Percentiles rank a stretch among this genome's conserved stretches.
These are phyloP conservation scores for Chloroceryle aenea DNA, from an alignment of 2,113 vertebrate species.

Conservation along the genomic window DNA sequence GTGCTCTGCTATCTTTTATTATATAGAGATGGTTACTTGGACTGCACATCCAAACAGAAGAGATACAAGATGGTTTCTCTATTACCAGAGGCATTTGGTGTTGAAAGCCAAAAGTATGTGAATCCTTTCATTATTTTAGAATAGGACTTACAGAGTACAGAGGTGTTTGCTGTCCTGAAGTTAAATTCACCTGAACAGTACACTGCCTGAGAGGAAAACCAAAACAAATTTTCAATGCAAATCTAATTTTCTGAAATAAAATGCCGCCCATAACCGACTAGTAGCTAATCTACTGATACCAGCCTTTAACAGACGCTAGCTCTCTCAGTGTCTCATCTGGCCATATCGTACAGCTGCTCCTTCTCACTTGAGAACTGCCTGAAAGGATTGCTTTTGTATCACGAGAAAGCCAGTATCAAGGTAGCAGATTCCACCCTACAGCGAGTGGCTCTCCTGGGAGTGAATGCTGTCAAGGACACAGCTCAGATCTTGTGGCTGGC, in stretches of 20 bases:
- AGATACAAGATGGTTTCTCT: not conserved
- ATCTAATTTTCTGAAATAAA: not conserved
- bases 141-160: not conserved
- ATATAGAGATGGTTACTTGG: not conserved
- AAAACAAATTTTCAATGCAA: not conserved
- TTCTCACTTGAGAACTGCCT: not conserved
- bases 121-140: not conserved
- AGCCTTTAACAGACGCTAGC: not conserved
- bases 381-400: not conserved
- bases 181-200: not conserved
- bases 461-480: not conserved
- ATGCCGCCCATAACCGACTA: not conserved
- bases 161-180: not conserved
- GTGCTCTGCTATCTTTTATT: not conserved
- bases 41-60: not conserved
- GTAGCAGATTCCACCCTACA: not conserved
- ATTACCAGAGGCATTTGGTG: not conserved
- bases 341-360: not conserved
- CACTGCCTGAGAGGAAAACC: not conserved
- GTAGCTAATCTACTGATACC: not conserved
- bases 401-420: not conserved
- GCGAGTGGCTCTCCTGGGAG: not conserved
- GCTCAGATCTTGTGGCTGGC: conserved; percentile 29
- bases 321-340: not conserved
- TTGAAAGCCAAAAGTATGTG: not conserved